phyloP scores from a whole-genome alignment of 2,888 invertebrate species.

The Belgica antarctica region DNA sequence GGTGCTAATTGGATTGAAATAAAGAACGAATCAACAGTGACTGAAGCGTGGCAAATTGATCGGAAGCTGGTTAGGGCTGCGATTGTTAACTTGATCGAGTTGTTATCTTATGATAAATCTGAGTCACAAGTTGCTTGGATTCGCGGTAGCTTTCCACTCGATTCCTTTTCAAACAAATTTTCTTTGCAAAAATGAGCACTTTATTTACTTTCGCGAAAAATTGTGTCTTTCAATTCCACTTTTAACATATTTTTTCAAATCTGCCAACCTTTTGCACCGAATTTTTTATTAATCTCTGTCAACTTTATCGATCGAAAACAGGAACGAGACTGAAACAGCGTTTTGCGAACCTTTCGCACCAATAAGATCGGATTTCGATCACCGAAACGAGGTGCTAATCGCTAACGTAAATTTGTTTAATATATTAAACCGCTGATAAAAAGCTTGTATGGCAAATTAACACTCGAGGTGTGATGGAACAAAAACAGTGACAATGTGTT shows the following conservation, averaged over 20 bases:
- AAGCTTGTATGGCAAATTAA: constrained; percentile 8
- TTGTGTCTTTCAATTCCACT: no score
- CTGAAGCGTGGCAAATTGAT: background rate
- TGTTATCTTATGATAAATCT: no score
- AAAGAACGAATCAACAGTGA: background rate
- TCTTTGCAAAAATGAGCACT: no score
- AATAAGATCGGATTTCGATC: background rate
- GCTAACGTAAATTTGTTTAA: background rate
- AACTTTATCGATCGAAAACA: background rate
- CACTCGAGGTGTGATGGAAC: background rate
- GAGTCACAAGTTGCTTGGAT: no score
- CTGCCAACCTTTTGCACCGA: background rate
- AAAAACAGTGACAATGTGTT: no score
- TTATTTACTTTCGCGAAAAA: no score
- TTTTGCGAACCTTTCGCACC: background rate
- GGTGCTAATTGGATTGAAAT: background rate
- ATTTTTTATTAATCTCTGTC: background rate
- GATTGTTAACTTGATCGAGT: no score
- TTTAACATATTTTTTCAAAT: no score
- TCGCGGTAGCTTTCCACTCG: no score
- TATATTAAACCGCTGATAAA: background rate
- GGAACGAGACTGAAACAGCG: background rate
- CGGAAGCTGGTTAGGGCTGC: background rate
- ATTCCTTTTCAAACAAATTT: no score
- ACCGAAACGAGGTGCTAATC: constrained; percentile 10